Base-by-base conservation (phyloP, 2,888 invertebrate genomes). In the Phania funesta region DNA sequence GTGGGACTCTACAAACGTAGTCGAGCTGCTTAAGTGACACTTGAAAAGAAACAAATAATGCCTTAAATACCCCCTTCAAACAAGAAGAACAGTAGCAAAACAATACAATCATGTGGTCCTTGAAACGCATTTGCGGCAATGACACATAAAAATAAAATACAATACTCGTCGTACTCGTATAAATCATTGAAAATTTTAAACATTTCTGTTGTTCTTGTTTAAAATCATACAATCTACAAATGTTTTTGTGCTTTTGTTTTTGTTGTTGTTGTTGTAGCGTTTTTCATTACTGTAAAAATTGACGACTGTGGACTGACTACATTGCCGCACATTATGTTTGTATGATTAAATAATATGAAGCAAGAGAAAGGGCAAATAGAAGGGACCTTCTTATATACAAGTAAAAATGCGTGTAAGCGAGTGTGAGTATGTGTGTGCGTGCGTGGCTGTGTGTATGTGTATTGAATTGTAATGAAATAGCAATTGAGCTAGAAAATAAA, bases 401-500 rank as follows among this genome's bases (percentile, higher is more conserved):
- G 26, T 3, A 9, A 7, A 29, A 11, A 24, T 44, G 9, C 11
- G 13, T 26, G 52, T 18, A 16, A 7, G 29, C 9, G 20, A 56
- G 38, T 46, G 20, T 52, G 20, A 54, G 64, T 35, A 41, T 71
- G 32, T 73, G 11, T 16, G 16, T 22, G 22, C 6, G n/a, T n/a
- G n/a, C n/a, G n/a, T 65, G 26, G 32, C 9, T 46, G 56, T 76
- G 64, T 35, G 16, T 20, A 86, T 87, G 85, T 84, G 76, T 79
- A 84, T 77, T 78, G 84, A 86, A 87, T 86, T 86, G 87, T 86
- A 88, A 86, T 87, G 87, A 86, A 89, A 87, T 88, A 87, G 67
- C 75, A 84, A 84, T 82, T 82, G 78, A 58, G 68, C 64, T 32
- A 48, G 75, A 74, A 70, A 65, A 56, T 56, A 65, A 62, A 62